A percentile compares a stretch with the other conserved stretches of the same genome.
Evolutionary conservation across 1,140 invertebrate species (phyloP).

Genomic region (Thereuonema tuberculata): DNA sequence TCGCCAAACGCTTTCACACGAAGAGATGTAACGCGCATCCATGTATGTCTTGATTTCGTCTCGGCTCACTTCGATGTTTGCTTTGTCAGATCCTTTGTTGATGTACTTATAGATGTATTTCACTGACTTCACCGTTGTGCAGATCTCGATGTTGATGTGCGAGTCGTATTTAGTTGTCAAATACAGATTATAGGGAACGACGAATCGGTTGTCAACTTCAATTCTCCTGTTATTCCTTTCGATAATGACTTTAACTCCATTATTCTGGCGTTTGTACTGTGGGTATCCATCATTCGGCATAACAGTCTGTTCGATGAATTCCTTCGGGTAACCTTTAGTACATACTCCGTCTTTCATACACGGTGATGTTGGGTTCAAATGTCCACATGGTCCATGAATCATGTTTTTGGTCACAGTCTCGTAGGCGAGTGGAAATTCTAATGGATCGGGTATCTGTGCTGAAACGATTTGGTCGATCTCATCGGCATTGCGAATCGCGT

Average conservation of each 20-base stretch:
- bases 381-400: conserved; percentile 18
- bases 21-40: no score
- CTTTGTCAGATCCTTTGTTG: conserved; percentile 20
- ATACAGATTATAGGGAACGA: conserved; percentile 18
- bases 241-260: background rate
- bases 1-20: background rate
- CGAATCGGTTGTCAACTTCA: conserved; percentile 16
- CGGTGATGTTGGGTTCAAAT: conserved; percentile 6
- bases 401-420: conserved; percentile 9
- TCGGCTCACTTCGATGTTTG: no score
- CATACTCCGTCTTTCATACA: conserved; percentile 15
- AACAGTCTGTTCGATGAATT: background rate
- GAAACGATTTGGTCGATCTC: conserved; percentile 17
- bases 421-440: conserved; percentile 2
- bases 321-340: background rate
- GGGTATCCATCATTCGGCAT: background rate
- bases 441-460: conserved; percentile 18
- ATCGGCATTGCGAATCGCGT: conserved; percentile 15
- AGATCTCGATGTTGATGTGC: conserved; percentile 22
- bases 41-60: no score
- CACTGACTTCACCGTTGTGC: conserved; percentile 14
- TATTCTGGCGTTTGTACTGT: background rate
- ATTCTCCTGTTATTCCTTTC: background rate
- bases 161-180: conserved; percentile 15
- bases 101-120: conserved; percentile 20